These are phyloP conservation scores for Cassiopea andromeda DNA, from an alignment of 30 jellyfish, hydroid and myxozoan genomes.

Conservation along the genomic window DNA sequence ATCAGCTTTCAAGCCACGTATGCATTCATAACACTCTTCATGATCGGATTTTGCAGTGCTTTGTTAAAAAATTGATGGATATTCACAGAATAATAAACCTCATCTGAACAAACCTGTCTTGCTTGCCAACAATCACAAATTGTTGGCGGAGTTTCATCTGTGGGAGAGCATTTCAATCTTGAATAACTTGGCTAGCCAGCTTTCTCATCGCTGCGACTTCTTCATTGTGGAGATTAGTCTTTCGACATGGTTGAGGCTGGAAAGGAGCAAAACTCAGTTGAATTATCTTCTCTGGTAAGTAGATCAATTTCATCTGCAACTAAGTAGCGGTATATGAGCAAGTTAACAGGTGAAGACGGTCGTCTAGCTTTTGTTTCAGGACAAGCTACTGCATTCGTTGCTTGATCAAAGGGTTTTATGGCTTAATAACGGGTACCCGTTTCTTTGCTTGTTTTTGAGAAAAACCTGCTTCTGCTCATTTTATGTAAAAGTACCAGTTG, in stretches of 20 bases:
- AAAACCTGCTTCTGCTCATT: slow-evolving; percentile 62
- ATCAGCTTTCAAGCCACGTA: slow-evolving; percentile 10
- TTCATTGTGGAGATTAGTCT: background rate
- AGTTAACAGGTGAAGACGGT: slow-evolving; percentile 65
- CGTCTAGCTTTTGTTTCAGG: slow-evolving; percentile 54
- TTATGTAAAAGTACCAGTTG: slow-evolving; percentile 52
- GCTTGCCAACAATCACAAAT: background rate
- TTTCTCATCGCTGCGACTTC: background rate
- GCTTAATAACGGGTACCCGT: slow-evolving; percentile 74
- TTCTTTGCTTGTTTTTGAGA: slow-evolving; percentile 64
- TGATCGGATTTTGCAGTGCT: background rate
- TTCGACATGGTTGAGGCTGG: slow-evolving; percentile 54
- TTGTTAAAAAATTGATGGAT: background rate
- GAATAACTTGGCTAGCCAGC: background rate
- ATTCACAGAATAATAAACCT: background rate
- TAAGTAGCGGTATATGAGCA: slow-evolving; percentile 60
- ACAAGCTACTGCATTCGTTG: slow-evolving; percentile 53
- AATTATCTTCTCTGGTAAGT: slow-evolving; percentile 28
- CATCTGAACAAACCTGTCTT: slow-evolving; percentile 8
- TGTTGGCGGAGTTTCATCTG: background rate
- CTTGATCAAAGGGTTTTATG: slow-evolving; percentile 76
- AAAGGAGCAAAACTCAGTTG: slow-evolving; percentile 34
- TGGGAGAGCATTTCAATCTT: background rate
- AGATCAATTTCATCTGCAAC: slow-evolving; percentile 5
- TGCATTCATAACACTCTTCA: background rate